phyloP scores from a whole-genome alignment of 2,888 invertebrate species.

The Chymomyza fuscimana region DNA sequence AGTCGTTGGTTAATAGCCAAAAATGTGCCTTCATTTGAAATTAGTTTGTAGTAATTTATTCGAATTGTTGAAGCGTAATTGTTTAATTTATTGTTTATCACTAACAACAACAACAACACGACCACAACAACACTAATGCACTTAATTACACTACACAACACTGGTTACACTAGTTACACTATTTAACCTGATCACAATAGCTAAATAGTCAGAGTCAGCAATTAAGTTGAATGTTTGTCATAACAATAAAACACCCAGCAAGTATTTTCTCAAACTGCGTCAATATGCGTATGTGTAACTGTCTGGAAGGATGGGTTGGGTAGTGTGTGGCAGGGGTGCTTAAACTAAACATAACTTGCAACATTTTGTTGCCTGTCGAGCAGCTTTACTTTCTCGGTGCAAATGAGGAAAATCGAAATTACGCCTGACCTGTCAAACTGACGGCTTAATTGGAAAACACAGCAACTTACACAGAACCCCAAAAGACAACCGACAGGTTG shows the following conservation, averaged over 20 bases:
- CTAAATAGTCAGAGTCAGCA: background rate
- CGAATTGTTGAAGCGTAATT: conserved; percentile 50
- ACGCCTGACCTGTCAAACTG: conserved; percentile 1
- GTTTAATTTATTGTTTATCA: conserved; percentile 43
- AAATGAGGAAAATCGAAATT: background rate
- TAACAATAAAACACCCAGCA: conserved; percentile 45
- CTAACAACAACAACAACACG: conserved; percentile 23
- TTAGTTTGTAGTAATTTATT: conserved; percentile 77
- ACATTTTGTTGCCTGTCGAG: background rate
- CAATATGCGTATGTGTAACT: conserved; percentile 24
- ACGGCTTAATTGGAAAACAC: conserved; percentile 36
- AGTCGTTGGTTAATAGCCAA: conserved; percentile 42
- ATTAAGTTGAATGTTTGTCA: conserved; percentile 33
- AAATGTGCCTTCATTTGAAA: conserved; percentile 74
- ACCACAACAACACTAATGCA: conserved; percentile 36
- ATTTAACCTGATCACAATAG: background rate
- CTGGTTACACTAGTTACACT: background rate
- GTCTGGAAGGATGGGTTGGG: conserved; percentile 2
- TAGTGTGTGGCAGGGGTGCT: conserved; percentile 10
- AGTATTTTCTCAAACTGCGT: conserved; percentile 1
- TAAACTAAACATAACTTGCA: background rate
- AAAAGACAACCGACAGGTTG: conserved; percentile 35
- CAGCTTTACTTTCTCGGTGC: conserved; percentile 31
- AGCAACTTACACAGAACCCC: conserved; percentile 1
- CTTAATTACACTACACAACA: conserved; percentile 31